Base-by-base conservation (phyloP, 2,888 invertebrate genomes). In the Drosophila glabriapex region DNA sequence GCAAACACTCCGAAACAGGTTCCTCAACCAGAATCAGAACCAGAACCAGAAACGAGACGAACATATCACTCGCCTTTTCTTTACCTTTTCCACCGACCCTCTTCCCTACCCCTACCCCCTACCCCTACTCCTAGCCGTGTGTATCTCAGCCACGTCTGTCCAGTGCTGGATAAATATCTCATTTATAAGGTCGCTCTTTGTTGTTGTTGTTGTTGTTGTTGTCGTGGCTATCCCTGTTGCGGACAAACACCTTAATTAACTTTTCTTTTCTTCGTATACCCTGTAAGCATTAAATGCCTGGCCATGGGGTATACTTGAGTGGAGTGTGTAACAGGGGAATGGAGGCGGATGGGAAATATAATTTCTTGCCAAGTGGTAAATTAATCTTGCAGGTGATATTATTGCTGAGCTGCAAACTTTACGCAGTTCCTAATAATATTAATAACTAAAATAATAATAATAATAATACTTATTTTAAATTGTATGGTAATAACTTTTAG, bases 231-330 rank as follows among this genome's bases (percentile, higher is more conserved):
- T 77, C 76, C 78, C 72, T 81, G 61, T 55, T 71, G 82, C 83
- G 85, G 85, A 82, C 90, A 87, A 89, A 87, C 90, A 87, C 90
- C 90, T 87, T 87, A 87, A 87, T 87, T 87, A 87, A 87, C 90
- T 87, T 87, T 84, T 86, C 81, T 82, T 46, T 49, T 60, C 39
- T 56, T 37, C 16, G 14, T 4, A 52, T 59, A 68, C 68, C 59
- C 68, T 59, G 43, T 37, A 10, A n/a, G 4, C 28, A 22, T 0
- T 5, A 3, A 5, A 5, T 16, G n/a, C 1, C 29, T 29, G 2
- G 5, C 4, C 4, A 14, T 6, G 29, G 29, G 19, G 62, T 29
- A 37, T 56, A 29, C 0, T 10, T 2, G n/a, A 9, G 28, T 33
- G 1, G 1, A 6, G n/a, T 12, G 10, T 16, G n/a, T 9, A 56